These are phyloP conservation scores for Melanotaenia parkinsoni DNA, from an alignment of 2,797 vertebrate genomes.

Conservation along the genomic window DNA sequence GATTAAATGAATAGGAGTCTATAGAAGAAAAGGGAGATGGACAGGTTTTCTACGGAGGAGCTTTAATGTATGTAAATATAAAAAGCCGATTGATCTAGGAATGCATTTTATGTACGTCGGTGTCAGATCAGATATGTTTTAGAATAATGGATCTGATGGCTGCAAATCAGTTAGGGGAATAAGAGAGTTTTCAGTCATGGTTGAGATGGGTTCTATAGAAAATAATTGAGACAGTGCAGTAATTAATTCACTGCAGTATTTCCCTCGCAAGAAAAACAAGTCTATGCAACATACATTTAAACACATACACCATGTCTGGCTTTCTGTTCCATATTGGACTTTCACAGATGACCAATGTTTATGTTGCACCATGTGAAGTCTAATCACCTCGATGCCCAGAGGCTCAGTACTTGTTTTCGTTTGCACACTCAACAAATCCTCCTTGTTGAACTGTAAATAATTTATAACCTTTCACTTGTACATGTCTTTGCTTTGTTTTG, in stretches of 20 bases:
- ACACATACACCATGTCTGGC: conserved; percentile 2
- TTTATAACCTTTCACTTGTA: conserved; percentile 1
- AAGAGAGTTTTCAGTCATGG: conserved; percentile 36
- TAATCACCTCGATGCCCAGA: conserved; percentile 32
- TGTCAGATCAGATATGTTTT: conserved; percentile 44
- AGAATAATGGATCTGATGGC: conserved; percentile 24
- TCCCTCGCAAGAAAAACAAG: conserved; percentile 14
- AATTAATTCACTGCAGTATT: conserved; percentile 1
- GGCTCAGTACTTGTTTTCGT: conserved; percentile 28
- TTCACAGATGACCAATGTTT: conserved; percentile 14
- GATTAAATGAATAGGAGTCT: conserved; percentile 39
- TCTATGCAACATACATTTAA: conserved; percentile 1
- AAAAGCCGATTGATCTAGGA: conserved; percentile 39
- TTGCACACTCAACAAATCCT: conserved; percentile 4
- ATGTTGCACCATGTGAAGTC: conserved; percentile 16
- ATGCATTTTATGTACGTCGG: conserved; percentile 32
- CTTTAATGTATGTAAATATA: conserved; percentile 5
- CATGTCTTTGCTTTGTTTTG: conserved; percentile 15
- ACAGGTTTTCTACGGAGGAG: neutral
- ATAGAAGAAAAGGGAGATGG: conserved; percentile 4
- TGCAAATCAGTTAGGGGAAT: conserved; percentile 57
- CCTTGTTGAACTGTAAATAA: conserved; percentile 15
- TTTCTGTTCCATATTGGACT: neutral
- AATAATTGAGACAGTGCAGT: conserved; percentile 22
- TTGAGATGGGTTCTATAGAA: conserved; percentile 41